Conservation (phyloP, 2,888 invertebrate species). For the Esperia sulphurella region DNA sequence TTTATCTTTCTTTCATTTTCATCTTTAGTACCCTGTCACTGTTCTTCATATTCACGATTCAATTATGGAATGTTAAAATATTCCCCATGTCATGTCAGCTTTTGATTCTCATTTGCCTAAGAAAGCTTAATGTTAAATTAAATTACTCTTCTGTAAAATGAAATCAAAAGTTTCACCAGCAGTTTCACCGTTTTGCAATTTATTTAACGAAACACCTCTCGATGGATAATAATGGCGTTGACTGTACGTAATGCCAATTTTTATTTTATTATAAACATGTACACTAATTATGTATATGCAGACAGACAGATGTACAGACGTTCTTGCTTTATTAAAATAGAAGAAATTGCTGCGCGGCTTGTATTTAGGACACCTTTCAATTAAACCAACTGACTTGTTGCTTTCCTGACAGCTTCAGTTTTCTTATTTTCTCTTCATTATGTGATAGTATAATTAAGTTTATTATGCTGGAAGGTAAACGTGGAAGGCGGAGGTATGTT, state of each 20-base stretch:
- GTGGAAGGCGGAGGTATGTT: not conserved
- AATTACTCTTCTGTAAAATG: too few species aligned
- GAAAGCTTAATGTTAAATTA: too few species aligned
- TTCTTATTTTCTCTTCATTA: conserved; percentile 20
- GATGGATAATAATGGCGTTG: conserved; percentile 3
- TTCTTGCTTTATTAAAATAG: conserved; percentile 23
- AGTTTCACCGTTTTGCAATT: not conserved
- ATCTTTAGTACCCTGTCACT: too few species aligned
- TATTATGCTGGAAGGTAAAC: conserved; percentile 7
- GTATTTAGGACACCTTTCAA: conserved; percentile 22
- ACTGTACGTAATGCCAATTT: not conserved
- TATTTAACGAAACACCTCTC: not conserved
- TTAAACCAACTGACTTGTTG: conserved; percentile 19
- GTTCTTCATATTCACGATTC: too few species aligned
- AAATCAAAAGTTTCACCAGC: too few species aligned
- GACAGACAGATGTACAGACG: conserved; percentile 8
- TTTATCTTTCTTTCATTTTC: too few species aligned
- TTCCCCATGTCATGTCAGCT: too few species aligned
- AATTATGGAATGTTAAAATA: too few species aligned
- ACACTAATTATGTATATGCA: conserved; percentile 9
- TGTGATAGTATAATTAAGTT: conserved; percentile 7
- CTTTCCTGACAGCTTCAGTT: conserved; percentile 17
- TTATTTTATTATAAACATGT: conserved; percentile 1
- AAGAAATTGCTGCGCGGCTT: conserved; percentile 14
- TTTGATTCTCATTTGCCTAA: too few species aligned